These are phyloP conservation scores for Scaptomyza flava DNA, from an alignment of 2,888 invertebrate genomes.

Conservation along the genomic window DNA sequence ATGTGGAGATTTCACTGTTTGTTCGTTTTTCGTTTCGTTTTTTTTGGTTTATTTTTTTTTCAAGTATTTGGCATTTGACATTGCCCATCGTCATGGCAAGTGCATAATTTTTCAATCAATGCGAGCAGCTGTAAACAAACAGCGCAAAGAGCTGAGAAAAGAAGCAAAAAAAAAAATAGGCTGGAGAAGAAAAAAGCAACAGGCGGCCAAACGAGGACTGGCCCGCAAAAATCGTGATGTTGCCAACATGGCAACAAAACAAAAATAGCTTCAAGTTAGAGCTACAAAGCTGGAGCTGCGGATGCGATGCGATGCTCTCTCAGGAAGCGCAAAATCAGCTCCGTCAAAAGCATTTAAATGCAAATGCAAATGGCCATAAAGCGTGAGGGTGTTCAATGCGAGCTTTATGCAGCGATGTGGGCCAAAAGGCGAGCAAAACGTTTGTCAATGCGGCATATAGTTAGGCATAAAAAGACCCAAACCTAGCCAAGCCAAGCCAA, in stretches of 20 bases:
- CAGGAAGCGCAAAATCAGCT: constrained; percentile 50
- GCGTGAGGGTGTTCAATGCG: constrained; percentile 78
- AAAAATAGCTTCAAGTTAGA: constrained; percentile 2
- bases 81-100: constrained; percentile 78
- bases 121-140: constrained; percentile 80
- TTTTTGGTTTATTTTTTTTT: constrained; percentile 32
- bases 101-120: constrained; percentile 79
- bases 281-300: constrained; percentile 14
- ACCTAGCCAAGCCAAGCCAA: constrained; percentile 33
- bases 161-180: constrained; percentile 21
- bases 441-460: constrained; percentile 49
- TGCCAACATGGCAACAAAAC: constrained; percentile 45
- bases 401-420: constrained; percentile 78
- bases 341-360: constrained; percentile 74
- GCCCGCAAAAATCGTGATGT: constrained; percentile 49
- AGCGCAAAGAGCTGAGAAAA: constrained; percentile 43
- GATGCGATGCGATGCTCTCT: constrained; percentile 33
- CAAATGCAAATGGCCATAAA: constrained; percentile 77
- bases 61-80: constrained; percentile 68
- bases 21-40: constrained; percentile 31
- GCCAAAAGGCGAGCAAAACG: constrained; percentile 76
- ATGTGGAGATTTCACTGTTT: constrained; percentile 40
- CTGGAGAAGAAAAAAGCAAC: constrained; percentile 29
- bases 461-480: constrained; percentile 9
- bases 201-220: constrained; percentile 37